Conservation (phyloP, 2,888 invertebrate species). For the Suillia variegata region DNA sequence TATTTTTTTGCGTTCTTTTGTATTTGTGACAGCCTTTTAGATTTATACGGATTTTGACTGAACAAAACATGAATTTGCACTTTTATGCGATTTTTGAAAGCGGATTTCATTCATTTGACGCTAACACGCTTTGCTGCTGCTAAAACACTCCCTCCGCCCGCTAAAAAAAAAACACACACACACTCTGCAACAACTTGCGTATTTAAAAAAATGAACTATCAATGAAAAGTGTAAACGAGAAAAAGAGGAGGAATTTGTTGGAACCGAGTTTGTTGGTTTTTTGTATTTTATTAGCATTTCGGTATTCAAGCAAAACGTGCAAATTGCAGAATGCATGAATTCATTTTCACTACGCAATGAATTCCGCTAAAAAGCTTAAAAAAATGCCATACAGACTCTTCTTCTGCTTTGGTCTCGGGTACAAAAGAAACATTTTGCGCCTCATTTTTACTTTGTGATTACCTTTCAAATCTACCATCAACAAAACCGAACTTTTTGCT, state of each 20-base stretch:
- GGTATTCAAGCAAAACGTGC: no score
- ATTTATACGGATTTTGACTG: slow-evolving; percentile 49
- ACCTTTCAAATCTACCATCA: no score
- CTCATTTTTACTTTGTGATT: background rate
- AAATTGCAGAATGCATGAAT: no score
- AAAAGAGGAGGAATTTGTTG: no score
- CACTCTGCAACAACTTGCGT: background rate
- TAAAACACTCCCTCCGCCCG: slow-evolving; percentile 6
- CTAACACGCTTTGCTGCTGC: slow-evolving; percentile 12
- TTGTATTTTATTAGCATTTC: no score
- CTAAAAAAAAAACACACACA: slow-evolving; percentile 9
- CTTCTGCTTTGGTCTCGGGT: no score
- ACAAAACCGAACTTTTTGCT: no score
- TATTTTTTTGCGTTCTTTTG: background rate
- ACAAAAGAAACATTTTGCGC: background rate
- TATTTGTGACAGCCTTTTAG: slow-evolving; percentile 38
- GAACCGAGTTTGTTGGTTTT: no score
- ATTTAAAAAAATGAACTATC: slow-evolving; percentile 13
- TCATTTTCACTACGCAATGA: no score
- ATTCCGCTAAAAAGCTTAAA: no score
- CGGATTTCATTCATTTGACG: slow-evolving; percentile 41
- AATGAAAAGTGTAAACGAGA: no score
- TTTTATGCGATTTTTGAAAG: slow-evolving; percentile 50
- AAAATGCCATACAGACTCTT: no score
- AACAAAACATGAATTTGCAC: slow-evolving; percentile 59